Conservation (phyloP, 2,888 invertebrate genomes). For the Microchrysa polita region DNA sequence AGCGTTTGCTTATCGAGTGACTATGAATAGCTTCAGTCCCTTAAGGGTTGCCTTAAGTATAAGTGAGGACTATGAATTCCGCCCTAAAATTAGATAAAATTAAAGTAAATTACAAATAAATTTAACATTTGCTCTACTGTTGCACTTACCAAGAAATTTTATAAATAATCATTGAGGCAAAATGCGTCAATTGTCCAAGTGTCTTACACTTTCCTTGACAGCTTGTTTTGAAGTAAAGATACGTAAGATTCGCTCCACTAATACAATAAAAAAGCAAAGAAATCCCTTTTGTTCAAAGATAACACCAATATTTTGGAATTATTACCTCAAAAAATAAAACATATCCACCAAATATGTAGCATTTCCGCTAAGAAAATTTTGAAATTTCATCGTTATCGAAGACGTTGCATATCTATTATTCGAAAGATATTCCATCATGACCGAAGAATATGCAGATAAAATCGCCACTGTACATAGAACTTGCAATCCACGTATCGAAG, state of each 20-base stretch:
- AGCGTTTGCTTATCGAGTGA: too few species aligned
- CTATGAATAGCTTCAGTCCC: too few species aligned
- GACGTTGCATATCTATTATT: conserved; percentile 59
- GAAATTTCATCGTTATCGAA: conserved; percentile 58
- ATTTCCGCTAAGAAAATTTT: conserved; percentile 53
- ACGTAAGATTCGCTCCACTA: conserved; percentile 71
- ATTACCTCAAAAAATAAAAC: conserved; percentile 72
- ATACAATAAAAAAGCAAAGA: conserved; percentile 51
- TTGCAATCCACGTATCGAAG: conserved; percentile 70
- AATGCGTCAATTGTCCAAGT: conserved; percentile 67
- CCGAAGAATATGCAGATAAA: conserved; percentile 71
- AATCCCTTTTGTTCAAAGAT: neutral
- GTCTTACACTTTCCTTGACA: conserved; percentile 60
- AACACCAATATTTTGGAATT: neutral
- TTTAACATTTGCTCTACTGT: too few species aligned
- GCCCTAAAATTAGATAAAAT: too few species aligned
- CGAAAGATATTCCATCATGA: conserved; percentile 72
- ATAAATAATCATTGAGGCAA: conserved; percentile 67
- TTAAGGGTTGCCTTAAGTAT: too few species aligned
- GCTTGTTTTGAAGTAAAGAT: conserved; percentile 70
- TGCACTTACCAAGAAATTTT: conserved; percentile 68
- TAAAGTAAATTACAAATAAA: too few species aligned
- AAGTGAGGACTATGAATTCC: too few species aligned
- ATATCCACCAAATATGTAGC: conserved; percentile 54
- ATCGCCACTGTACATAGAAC: conserved; percentile 74